Evolutionary conservation across 1,140 invertebrate genomes (phyloP), one percentile per base, ranked within the genome.

Genomic region (Zeugodacus cucurbitae): DNA sequence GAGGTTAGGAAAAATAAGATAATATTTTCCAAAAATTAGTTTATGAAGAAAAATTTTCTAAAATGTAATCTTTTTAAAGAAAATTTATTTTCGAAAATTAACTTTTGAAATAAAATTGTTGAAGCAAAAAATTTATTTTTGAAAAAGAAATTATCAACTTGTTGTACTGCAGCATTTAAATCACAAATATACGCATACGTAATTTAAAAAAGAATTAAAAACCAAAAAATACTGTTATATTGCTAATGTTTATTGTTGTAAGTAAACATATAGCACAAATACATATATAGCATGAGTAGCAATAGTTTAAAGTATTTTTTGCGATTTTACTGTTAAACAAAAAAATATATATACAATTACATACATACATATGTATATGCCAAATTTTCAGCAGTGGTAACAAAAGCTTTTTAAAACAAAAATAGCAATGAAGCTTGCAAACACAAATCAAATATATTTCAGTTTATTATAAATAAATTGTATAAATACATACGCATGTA

Each of bases 161-260:
- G 37, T 87, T 62, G 57, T 87, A 87, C 48, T 87, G 48, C 67
- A 74, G 67, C 44, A 54, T 54, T 54, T 86, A 48, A 8, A 17
- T 6, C 10, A 37, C 37, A 41, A 8, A 74, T 17, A 74, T 26
- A 17, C 14, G 0, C 44, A 48, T 48, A 59, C 22, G 20, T 59
- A 59, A n/a, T 59, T 48, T 48, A 2, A 48, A 59, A 59, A 59
- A 59, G 7, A 59, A n/a, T n/a, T 59, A 59, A n/a, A 22, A n/a
- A 59, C 5, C 58, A 59, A n/a, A 59, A n/a, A 59, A 59, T 59
- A 59, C 22, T n/a, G 58, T 59, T 59, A 59, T 20, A 70, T 37
- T 70, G 34, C 67, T 70, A 88, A 20, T 86, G 37, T 48, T 59
- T 86, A 58, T 86, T 58, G 26, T 57, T 32, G 26, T 26, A 86